Evolutionary conservation across 2,113 vertebrate species (phyloP).

Genomic region (Circaetus cinerascens): DNA sequence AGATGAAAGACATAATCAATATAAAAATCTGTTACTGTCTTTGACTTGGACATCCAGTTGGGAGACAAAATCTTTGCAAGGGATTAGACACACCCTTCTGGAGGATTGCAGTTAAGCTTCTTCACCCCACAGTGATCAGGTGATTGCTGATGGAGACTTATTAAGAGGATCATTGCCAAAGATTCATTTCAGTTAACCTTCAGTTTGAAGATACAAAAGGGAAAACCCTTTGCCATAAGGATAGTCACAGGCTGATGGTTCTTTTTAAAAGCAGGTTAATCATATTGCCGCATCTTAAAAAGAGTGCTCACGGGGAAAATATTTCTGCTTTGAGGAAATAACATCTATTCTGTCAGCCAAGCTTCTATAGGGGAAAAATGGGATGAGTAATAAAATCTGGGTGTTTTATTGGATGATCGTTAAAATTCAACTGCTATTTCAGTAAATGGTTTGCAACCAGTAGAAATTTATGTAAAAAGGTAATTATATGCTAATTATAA

Average conservation of each 20-base stretch:
- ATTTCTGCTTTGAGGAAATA: background rate
- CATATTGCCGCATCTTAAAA: background rate
- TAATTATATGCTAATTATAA: background rate
- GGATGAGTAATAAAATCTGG: background rate
- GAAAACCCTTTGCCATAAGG: background rate
- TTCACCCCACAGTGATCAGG: background rate
- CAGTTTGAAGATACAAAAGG: background rate
- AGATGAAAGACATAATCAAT: background rate
- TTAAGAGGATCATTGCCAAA: background rate
- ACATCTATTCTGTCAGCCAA: background rate
- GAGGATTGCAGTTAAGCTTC: background rate
- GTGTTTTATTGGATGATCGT: background rate
- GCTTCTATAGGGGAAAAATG: background rate
- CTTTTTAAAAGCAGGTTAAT: background rate
- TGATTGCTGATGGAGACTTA: background rate
- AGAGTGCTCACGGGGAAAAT: background rate
- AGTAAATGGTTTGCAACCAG: background rate
- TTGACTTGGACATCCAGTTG: background rate
- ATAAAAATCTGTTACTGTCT: background rate
- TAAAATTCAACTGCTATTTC: constrained; percentile 10
- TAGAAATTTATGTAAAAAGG: background rate
- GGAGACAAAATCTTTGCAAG: background rate
- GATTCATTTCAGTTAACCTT: background rate
- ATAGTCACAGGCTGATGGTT: background rate
- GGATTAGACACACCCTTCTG: background rate